Percentiles rank a stretch among this genome's conserved stretches.
Conservation (phyloP, 1,140 invertebrate species). For the Caenorhabditis brenneri region DNA sequence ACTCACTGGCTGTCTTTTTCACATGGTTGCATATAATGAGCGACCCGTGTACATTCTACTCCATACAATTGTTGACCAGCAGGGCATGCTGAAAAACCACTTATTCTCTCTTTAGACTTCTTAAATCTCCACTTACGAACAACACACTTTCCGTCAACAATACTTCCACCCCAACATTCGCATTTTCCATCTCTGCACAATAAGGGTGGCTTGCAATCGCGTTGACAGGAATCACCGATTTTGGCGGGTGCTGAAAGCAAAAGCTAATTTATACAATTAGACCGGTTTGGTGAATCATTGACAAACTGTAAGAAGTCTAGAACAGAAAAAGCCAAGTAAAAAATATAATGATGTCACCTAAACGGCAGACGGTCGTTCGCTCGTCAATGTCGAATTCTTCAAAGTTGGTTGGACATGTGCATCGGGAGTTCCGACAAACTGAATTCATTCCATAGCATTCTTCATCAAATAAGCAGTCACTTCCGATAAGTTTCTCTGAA, state of each 20-base stretch:
- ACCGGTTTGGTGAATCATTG: constrained; percentile 32
- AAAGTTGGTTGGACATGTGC: constrained; percentile 71
- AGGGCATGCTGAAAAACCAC: constrained; percentile 65
- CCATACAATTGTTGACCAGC: constrained; percentile 69
- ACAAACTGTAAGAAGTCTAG: constrained; percentile 45
- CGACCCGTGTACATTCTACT: constrained; percentile 68
- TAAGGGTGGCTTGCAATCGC: constrained; percentile 70
- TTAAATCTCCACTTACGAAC: constrained; percentile 63
- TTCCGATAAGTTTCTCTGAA: constrained; percentile 70
- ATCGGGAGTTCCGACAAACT: constrained; percentile 66
- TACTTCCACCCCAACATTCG: constrained; percentile 71
- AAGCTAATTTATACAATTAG: constrained; percentile 15
- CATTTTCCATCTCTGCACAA: constrained; percentile 70
- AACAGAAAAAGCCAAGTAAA: neutral
- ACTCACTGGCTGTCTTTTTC: constrained; percentile 55
- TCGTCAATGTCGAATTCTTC: constrained; percentile 69
- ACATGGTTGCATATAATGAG: constrained; percentile 66
- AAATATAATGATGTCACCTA: constrained; percentile 58
- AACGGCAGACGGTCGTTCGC: constrained; percentile 62
- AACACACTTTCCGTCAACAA: constrained; percentile 67
- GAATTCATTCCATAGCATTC: constrained; percentile 70
- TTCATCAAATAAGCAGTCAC: constrained; percentile 69
- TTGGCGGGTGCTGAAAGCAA: constrained; percentile 65
- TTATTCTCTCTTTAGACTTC: neutral
- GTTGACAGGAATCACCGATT: constrained; percentile 68